Conservation (phyloP, 2,888 invertebrate genomes). For the Diaprepes abbreviatus region DNA sequence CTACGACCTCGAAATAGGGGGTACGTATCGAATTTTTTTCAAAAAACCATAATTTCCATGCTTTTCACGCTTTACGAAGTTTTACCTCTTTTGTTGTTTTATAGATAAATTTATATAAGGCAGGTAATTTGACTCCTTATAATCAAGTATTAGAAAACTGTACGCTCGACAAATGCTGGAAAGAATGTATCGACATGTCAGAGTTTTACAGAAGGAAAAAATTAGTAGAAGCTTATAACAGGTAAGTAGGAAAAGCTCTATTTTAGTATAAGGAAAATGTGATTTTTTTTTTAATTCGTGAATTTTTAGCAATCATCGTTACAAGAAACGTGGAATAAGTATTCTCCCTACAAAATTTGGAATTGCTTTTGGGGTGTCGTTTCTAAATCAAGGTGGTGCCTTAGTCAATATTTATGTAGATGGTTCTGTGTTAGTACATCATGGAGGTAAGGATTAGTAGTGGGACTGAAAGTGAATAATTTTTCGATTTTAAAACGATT, state of each 20-base stretch:
- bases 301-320: conserved; percentile 77
- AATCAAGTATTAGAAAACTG: conserved; percentile 81
- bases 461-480: no score
- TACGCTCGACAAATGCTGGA: conserved; percentile 82
- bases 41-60: no score
- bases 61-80: neutral
- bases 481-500: no score
- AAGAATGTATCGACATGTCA: conserved; percentile 80
- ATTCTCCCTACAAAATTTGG: conserved; percentile 89
- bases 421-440: conserved; percentile 89
- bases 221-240: conserved; percentile 79
- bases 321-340: conserved; percentile 88
- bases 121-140: conserved; percentile 84
- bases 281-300: neutral
- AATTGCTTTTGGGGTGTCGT: conserved; percentile 82
- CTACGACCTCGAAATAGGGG: no score
- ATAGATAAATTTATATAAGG: conserved; percentile 82
- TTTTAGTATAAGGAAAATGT: neutral
- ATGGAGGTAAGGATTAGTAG: conserved; percentile 82
- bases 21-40: no score
- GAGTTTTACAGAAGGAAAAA: conserved; percentile 73
- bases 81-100: neutral
- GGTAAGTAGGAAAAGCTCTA: conserved; percentile 65
- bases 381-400: conserved; percentile 90
- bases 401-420: conserved; percentile 88